These are phyloP conservation scores for Drosophila quadrilineata DNA, from an alignment of 1,140 invertebrate species.

Conservation along the genomic window DNA sequence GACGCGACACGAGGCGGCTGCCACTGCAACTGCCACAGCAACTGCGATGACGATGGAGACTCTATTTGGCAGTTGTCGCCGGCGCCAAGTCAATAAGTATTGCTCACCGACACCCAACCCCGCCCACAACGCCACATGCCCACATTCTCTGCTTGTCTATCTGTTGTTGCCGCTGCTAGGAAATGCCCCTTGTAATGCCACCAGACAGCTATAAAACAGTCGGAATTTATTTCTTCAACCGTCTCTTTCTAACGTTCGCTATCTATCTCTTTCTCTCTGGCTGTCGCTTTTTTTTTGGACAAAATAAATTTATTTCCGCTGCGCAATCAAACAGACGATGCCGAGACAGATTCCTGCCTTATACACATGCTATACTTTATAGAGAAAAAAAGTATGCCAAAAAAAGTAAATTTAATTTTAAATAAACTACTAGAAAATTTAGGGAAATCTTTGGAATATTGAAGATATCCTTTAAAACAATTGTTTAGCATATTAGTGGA, in stretches of 20 bases:
- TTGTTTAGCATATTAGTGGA: no score
- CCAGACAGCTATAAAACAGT: constrained; percentile 71
- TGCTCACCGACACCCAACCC: neutral
- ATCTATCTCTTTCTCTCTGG: constrained; percentile 49
- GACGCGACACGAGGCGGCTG: no score
- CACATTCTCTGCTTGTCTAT: neutral
- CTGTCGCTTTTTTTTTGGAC: constrained; percentile 34
- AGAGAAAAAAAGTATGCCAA: no score
- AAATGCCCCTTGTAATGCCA: constrained; percentile 54
- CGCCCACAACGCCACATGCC: neutral
- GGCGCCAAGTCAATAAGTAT: constrained; percentile 57
- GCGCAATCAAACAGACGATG: constrained; percentile 5
- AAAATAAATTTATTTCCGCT: constrained; percentile 66
- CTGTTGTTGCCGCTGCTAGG: no score
- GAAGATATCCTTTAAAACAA: no score
- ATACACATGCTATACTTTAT: neutral
- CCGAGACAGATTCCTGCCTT: neutral
- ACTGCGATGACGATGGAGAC: no score
- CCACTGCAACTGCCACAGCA: no score
- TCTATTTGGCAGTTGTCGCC: constrained; percentile 57
- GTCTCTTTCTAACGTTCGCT: constrained; percentile 66
- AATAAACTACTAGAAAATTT: no score
- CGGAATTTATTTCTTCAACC: constrained; percentile 69
- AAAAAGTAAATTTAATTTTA: no score
- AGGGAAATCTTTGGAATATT: no score